A percentile compares a stretch with the other conserved stretches of the same genome.
These are phyloP conservation scores for Priocnemis perturbator DNA, from an alignment of 2,888 invertebrate genomes.

Conservation along the genomic window DNA sequence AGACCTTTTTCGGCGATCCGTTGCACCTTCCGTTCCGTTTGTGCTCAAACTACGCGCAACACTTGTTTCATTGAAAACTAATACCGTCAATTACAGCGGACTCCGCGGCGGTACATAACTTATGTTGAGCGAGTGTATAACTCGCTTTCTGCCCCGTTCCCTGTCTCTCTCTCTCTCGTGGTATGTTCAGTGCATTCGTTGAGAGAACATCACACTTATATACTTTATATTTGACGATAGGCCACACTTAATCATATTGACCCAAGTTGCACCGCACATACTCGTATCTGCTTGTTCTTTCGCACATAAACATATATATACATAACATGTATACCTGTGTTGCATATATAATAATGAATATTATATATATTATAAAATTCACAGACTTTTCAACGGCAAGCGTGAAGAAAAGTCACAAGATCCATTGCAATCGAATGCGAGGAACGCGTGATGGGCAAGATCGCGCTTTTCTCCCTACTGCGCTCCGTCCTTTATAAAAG, in stretches of 20 bases:
- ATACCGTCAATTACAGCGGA: conserved; percentile 48
- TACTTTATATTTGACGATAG: conserved; percentile 13
- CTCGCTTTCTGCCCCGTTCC: conserved; percentile 30
- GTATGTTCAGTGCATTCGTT: conserved; percentile 45
- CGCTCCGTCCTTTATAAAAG: too few relatives aligned
- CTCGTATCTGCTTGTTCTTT: conserved; percentile 14
- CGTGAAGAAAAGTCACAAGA: too few relatives aligned
- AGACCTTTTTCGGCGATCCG: conserved; percentile 6
- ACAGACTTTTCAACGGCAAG: background rate
- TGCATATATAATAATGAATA: too few relatives aligned
- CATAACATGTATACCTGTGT: too few relatives aligned
- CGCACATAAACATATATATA: too few relatives aligned
- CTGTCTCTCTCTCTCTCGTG: conserved; percentile 32
- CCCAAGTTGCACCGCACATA: conserved; percentile 27
- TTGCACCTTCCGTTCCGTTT: conserved; percentile 29
- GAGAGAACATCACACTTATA: conserved; percentile 38
- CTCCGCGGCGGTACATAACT: conserved; percentile 41
- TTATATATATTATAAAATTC: too few relatives aligned
- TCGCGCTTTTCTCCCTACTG: too few relatives aligned
- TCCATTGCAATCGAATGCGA: too few relatives aligned
- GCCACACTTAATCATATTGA: too few relatives aligned
- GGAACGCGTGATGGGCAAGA: too few relatives aligned
- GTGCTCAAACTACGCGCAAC: conserved; percentile 38
- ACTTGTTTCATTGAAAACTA: conserved; percentile 46
- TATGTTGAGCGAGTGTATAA: conserved; percentile 16